Percentiles rank a stretch among this genome's conserved stretches.
Evolutionary conservation across 2,113 vertebrate species (phyloP).

Genomic region (Caranx ignobilis): DNA sequence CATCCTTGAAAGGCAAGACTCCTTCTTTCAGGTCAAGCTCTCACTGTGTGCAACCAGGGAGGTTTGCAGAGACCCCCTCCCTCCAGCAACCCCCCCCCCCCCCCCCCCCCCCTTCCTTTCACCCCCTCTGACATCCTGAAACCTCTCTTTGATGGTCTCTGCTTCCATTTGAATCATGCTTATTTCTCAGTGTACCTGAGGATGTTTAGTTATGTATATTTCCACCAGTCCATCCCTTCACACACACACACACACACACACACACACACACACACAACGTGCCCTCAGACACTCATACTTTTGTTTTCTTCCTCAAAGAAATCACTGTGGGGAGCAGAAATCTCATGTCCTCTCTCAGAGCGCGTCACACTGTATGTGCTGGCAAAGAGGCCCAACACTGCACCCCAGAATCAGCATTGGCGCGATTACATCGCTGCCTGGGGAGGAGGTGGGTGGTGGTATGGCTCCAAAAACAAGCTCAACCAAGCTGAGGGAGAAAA

Average conservation of each 20-base stretch:
- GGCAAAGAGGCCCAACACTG: conserved; percentile 23
- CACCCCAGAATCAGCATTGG: conserved; percentile 36
- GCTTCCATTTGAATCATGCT: conserved; percentile 42
- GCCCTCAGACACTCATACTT: conserved; percentile 31
- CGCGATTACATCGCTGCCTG: conserved; percentile 65
- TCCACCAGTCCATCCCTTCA: conserved; percentile 5
- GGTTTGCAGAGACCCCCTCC: conserved; percentile 41
- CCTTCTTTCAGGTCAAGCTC: conserved; percentile 65
- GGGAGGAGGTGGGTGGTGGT: conserved; percentile 17
- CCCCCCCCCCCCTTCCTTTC: conserved; percentile 47
- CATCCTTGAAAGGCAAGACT: conserved; percentile 72
- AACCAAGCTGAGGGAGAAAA: conserved; percentile 29
- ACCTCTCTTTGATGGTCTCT: conserved; percentile 70
- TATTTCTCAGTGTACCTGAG: conserved; percentile 66
- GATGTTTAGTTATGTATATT: conserved; percentile 74
- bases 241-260: neutral
- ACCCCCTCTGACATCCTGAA: conserved; percentile 70
- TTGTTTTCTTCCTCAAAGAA: conserved; percentile 59
- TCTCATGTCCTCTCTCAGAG: conserved; percentile 32
- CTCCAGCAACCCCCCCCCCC: conserved; percentile 1
- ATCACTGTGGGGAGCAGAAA: conserved; percentile 37
- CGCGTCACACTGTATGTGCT: conserved; percentile 41
- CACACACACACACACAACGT: conserved; percentile 21
- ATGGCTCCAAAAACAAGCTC: conserved; percentile 61
- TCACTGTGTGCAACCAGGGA: conserved; percentile 58